Conservation (phyloP, 2,797 vertebrate species). For the Ambastaia sidthimunki region DNA sequence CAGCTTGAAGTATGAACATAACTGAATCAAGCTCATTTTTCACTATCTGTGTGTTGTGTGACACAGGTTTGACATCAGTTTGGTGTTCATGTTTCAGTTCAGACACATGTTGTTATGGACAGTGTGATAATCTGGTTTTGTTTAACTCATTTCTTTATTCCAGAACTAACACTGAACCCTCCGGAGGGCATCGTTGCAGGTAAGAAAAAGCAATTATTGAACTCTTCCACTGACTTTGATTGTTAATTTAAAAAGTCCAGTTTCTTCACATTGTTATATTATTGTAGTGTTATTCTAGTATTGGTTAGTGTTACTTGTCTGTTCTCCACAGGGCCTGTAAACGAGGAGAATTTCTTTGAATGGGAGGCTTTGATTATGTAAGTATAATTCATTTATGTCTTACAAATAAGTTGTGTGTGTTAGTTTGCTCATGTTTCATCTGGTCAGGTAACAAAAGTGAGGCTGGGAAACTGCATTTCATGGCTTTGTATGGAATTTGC, state of each 20-base stretch:
- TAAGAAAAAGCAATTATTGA: conserved; percentile 66
- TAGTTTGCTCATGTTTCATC: neutral
- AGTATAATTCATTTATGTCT: conserved; percentile 67
- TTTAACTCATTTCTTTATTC: conserved; percentile 41
- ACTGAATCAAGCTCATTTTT: neutral
- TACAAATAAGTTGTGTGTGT: too few species aligned
- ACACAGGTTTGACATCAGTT: too few species aligned
- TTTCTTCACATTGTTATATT: neutral
- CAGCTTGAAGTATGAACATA: neutral
- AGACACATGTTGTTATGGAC: neutral
- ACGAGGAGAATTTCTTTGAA: conserved; percentile 98
- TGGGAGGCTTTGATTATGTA: conserved; percentile 99
- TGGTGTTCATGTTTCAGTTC: neutral
- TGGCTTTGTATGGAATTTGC: neutral
- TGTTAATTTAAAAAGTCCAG: neutral
- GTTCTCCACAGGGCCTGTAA: conserved; percentile 85
- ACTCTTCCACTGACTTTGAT: neutral
- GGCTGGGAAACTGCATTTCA: neutral
- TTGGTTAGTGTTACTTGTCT: neutral
- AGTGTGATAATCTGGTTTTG: neutral
- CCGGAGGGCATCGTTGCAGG: conserved; percentile 98
- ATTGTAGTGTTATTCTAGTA: neutral
- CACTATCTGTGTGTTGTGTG: neutral
- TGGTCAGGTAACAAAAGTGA: neutral
- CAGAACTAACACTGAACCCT: conserved; percentile 95